Evolutionary conservation across 2,797 vertebrate genomes (phyloP).

Genomic region (Serranus cabrilla): DNA sequence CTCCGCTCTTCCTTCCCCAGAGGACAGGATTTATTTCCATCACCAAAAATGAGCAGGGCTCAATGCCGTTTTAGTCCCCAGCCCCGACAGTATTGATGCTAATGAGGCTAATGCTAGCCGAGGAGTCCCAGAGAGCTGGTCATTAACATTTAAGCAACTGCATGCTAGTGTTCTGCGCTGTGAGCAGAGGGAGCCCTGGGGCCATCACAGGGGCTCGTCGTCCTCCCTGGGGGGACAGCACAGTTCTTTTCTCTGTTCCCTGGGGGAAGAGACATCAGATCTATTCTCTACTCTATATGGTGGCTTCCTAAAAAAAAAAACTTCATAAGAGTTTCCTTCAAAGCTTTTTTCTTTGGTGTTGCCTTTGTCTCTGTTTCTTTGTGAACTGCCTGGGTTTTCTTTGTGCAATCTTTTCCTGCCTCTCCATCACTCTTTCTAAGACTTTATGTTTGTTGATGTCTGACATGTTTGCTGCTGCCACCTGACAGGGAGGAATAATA

Average conservation of each 20-base stretch:
- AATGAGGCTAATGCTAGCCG: constrained; percentile 59
- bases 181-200: constrained; percentile 44
- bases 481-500: constrained; percentile 62
- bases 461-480: constrained; percentile 60
- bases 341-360: constrained; percentile 55
- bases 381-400: constrained; percentile 46
- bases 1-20: constrained; percentile 15
- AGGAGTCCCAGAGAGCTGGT: constrained; percentile 39
- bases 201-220: constrained; percentile 40
- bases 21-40: constrained; percentile 24
- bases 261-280: constrained; percentile 44
- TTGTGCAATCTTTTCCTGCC: constrained; percentile 46
- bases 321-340: constrained; percentile 60
- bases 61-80: constrained; percentile 18
- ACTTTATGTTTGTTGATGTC: constrained; percentile 56
- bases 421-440: constrained; percentile 47
- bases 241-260: constrained; percentile 40
- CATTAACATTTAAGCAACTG: constrained; percentile 62
- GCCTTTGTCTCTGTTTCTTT: constrained; percentile 57
- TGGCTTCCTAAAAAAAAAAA: constrained; percentile 42
- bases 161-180: constrained; percentile 29
- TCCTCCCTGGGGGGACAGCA: constrained; percentile 56
- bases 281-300: constrained; percentile 31
- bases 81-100: constrained; percentile 27
- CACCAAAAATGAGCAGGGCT: constrained; percentile 27